phyloP scores from a whole-genome alignment of 2,797 vertebrate species.

The Rachycentron canadum region DNA sequence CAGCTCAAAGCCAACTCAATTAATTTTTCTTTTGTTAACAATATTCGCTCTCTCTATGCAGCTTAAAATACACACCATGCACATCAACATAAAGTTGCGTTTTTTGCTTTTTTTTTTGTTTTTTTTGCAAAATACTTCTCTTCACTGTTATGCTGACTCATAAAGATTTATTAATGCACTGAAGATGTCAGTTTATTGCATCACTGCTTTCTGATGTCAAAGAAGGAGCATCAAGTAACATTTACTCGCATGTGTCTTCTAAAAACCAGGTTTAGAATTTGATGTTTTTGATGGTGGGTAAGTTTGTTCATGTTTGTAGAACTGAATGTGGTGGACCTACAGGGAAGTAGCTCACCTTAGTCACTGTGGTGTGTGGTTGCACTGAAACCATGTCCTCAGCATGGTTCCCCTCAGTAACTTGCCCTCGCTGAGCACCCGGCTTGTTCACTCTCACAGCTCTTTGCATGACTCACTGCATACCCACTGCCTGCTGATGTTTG shows the following conservation, averaged over 20 bases:
- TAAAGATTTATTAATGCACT: not conserved
- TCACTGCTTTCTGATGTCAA: conserved; percentile 29
- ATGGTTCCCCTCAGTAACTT: conserved; percentile 47
- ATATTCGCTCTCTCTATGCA: conserved; percentile 1
- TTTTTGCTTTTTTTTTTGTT: not conserved
- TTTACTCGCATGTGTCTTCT: conserved; percentile 46
- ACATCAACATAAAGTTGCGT: not conserved
- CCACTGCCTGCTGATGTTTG: conserved; percentile 48
- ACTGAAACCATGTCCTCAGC: conserved; percentile 44
- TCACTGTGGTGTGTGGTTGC: conserved; percentile 65
- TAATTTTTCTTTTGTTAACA: conserved; percentile 5
- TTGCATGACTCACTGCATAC: conserved; percentile 77
- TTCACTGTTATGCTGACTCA: conserved; percentile 7
- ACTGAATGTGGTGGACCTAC: conserved; percentile 14
- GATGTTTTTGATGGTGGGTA: conserved; percentile 51
- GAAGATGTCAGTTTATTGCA: not conserved
- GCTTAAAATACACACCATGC: conserved; percentile 1
- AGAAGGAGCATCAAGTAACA: conserved; percentile 6
- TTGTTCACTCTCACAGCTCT: conserved; percentile 68
- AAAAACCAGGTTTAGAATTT: conserved; percentile 58
- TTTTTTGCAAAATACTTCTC: not conserved
- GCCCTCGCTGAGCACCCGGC: conserved; percentile 58
- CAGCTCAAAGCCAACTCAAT: conserved; percentile 13
- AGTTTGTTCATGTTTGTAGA: conserved; percentile 44
- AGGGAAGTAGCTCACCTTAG: conserved; percentile 30